Evolutionary conservation across 2,797 vertebrate genomes (phyloP), one percentile per base, ranked within the genome.

Genomic region (Discoglossus pictus): DNA sequence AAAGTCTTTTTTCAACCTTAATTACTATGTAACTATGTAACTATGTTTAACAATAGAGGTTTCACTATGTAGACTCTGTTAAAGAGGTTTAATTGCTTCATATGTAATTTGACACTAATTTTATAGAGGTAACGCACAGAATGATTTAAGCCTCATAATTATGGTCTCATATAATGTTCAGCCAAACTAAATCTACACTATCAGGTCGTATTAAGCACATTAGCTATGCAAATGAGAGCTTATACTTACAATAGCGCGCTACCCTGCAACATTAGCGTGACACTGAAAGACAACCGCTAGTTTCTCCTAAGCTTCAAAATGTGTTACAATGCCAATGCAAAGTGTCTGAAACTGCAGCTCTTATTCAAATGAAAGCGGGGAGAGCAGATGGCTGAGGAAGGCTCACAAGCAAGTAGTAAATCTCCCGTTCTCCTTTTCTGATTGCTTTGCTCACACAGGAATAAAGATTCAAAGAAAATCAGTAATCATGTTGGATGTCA

Each of bases 391-490:
- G 89, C 83, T 84, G 90, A 87, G 92, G 87, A 91, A 89, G 82
- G 86, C 90, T 83, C 82, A 89, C 81, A 81, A 86, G 88, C 88
- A 86, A 88, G 89, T 87, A 92, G 86, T 86, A 95, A 92, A 93
- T 93, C 91, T 92, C 78, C 85, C 82, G 87, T 90, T 91, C 90
- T 91, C 91, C 85, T 84, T 89, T 91, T 91, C 89, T 91, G 92
- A 93, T 92, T 93, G 89, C 89, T 91, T 90, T 89, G 87, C 90
- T 92, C 92, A 92, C 90, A 86, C 80, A 84, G 88, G 91, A 94
- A 93, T 93, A 95, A 92, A 80, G 85, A 94, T 92, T 93, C 91
- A 91, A 93, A 93, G 92, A 92, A 95, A 94, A 94, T 92, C 91
- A 87, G 92, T 94, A 92, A 95, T 96, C 91, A 92, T 87, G 84